phyloP scores from a whole-genome alignment of 2,113 vertebrate genomes.

The Egretta garzetta region DNA sequence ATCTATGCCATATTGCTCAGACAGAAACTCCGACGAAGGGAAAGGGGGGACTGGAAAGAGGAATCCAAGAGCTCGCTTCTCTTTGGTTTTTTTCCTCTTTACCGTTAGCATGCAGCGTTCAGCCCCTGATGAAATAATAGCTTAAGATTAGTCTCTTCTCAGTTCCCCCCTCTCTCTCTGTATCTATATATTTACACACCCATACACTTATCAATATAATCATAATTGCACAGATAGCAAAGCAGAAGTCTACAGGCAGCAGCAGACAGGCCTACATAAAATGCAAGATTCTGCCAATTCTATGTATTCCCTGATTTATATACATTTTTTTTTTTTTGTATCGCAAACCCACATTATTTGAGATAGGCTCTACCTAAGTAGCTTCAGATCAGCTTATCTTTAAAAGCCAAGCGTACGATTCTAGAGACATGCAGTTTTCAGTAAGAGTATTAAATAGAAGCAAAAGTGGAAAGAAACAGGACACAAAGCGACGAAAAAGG shows the following conservation, averaged over 20 bases:
- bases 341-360: fast-evolving
- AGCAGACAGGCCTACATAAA: not conserved
- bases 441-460: not conserved
- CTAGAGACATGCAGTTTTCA: not conserved
- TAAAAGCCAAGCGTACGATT: not conserved
- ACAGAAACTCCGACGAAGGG: not conserved
- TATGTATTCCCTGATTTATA: not conserved
- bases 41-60: not conserved
- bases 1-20: not conserved
- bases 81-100: not conserved
- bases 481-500: not conserved
- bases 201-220: not conserved
- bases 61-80: not conserved
- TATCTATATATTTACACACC: not conserved
- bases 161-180: not conserved
- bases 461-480: not conserved
- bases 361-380: not conserved
- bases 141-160: not conserved
- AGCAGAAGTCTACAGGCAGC: not conserved
- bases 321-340: not conserved
- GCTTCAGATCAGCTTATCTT: not conserved
- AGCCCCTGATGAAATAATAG: not conserved
- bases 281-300: not conserved
- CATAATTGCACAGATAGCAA: not conserved
- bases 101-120: not conserved